These are phyloP conservation scores for Luperina testacea DNA, from an alignment of 2,888 invertebrate genomes.

Conservation along the genomic window DNA sequence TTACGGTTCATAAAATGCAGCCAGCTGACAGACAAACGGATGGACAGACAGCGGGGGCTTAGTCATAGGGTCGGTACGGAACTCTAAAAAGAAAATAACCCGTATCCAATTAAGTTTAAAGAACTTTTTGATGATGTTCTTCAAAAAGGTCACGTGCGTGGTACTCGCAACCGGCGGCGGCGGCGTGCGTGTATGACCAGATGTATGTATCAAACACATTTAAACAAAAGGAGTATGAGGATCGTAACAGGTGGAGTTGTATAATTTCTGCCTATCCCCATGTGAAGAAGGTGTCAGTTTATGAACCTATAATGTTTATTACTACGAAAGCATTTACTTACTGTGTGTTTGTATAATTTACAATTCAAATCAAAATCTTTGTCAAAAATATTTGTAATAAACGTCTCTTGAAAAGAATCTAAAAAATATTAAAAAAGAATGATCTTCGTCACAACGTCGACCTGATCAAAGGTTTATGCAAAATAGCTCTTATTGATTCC, in stretches of 20 bases:
- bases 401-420: constrained; percentile 1
- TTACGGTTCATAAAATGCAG: no score
- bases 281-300: not conserved
- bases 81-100: not conserved
- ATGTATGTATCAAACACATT: not conserved
- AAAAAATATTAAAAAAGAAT: constrained; percentile 42
- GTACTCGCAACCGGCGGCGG: not conserved
- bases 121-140: not conserved
- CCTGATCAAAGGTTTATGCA: constrained; percentile 51
- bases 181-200: not conserved
- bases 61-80: no score
- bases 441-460: constrained; percentile 16
- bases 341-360: constrained; percentile 5
- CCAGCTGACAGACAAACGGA: no score
- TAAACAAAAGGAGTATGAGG: not conserved
- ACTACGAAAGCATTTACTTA: not conserved
- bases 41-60: no score
- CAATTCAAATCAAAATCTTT: constrained; percentile 23
- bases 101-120: not conserved
- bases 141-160: not conserved
- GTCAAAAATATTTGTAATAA: constrained; percentile 18
- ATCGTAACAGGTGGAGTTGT: not conserved
- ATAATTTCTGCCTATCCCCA: not conserved
- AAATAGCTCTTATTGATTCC: constrained; percentile 49
- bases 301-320: not conserved